Percentiles rank a stretch among this genome's conserved stretches.
Evolutionary conservation across 2,888 invertebrate species (phyloP).

Genomic region (Aphidoletes aphidimyza): DNA sequence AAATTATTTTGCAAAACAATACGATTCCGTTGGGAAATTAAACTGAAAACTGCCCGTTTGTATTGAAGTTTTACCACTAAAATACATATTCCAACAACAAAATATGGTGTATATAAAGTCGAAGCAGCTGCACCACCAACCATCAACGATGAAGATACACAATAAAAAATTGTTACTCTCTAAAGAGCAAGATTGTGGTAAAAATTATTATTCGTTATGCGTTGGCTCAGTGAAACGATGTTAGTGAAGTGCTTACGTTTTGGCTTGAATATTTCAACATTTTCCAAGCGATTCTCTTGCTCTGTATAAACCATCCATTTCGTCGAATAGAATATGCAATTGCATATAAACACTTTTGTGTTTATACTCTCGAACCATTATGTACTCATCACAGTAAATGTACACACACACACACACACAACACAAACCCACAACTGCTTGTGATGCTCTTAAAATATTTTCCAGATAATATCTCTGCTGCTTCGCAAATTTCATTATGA

Average conservation of each 20-base stretch:
- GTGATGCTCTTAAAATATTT: background rate
- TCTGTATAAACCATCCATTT: background rate
- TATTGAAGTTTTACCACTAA: too few relatives aligned
- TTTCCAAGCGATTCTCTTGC: background rate
- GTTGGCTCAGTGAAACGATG: background rate
- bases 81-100: too few relatives aligned
- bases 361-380: too few relatives aligned
- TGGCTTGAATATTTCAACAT: background rate
- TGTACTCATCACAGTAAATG: too few relatives aligned
- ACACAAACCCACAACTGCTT: background rate
- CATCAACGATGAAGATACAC: background rate
- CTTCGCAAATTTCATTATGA: background rate
- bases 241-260: background rate
- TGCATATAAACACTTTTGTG: background rate
- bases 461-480: background rate
- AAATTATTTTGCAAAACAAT: conserved; percentile 20
- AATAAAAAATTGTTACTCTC: background rate
- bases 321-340: background rate
- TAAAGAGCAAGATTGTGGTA: conserved; percentile 9
- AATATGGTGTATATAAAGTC: too few relatives aligned
- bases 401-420: too few relatives aligned
- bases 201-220: background rate
- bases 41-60: conserved; percentile 51
- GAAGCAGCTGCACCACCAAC: background rate
- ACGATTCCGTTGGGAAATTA: conserved; percentile 45